phyloP scores from a whole-genome alignment of 2,888 invertebrate genomes.

The Drosophila subquinaria region DNA sequence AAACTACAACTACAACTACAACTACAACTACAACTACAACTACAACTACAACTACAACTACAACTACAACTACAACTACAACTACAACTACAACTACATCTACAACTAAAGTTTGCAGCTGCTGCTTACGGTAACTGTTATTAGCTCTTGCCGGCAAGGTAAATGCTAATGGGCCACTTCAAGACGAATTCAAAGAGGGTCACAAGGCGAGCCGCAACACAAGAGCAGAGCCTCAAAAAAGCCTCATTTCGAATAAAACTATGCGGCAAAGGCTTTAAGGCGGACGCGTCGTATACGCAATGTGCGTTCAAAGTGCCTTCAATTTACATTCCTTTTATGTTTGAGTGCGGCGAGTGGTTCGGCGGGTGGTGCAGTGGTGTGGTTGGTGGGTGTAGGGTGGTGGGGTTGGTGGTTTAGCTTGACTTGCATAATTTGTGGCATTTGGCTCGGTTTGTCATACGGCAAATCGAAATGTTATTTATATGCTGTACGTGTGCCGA shows the following conservation, averaged over 20 bases:
- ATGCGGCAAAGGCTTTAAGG: slow-evolving; percentile 28
- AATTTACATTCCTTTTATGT: slow-evolving; percentile 60
- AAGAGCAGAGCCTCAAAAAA: slow-evolving; percentile 25
- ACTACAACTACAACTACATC: not conserved
- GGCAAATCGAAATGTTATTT: slow-evolving; percentile 80
- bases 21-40: not conserved
- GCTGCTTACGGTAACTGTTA: slow-evolving; percentile 45
- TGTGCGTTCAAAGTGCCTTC: slow-evolving; percentile 33
- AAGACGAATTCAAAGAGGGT: slow-evolving; percentile 21
- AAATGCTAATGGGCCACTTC: slow-evolving; percentile 46
- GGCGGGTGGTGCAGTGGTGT: not conserved
- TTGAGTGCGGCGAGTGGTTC: not conserved
- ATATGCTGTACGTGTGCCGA: slow-evolving; percentile 74
- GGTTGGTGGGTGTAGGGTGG: not conserved
- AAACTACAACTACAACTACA: not conserved
- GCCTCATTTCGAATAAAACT: slow-evolving; percentile 53
- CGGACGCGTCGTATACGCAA: slow-evolving; percentile 60
- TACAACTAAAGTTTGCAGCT: slow-evolving; percentile 36
- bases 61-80: not conserved
- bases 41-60: not conserved
- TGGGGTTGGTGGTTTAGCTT: slow-evolving; percentile 8
- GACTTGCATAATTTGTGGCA: slow-evolving; percentile 74
- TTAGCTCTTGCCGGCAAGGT: slow-evolving; percentile 32
- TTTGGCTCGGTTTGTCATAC: slow-evolving; percentile 74
- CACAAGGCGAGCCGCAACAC: slow-evolving; percentile 2